These are phyloP conservation scores for Phataginus tetradactyla DNA, from an alignment of 2,797 vertebrate genomes.

Conservation along the genomic window DNA sequence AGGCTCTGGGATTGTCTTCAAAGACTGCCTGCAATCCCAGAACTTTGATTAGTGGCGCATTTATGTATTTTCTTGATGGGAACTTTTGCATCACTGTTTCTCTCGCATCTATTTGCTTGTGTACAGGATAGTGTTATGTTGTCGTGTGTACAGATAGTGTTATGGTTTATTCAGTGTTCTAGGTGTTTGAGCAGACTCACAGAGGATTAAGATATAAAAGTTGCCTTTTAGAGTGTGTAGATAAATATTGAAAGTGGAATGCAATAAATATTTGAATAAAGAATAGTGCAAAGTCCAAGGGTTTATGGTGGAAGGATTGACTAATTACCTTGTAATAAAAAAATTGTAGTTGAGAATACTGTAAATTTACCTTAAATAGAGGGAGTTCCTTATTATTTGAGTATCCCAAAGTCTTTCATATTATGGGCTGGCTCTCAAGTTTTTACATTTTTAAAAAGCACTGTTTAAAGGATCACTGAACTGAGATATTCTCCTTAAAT, in stretches of 20 bases:
- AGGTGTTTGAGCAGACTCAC: not conserved
- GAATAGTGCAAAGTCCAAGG: not conserved
- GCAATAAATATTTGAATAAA: not conserved
- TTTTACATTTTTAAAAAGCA: not conserved
- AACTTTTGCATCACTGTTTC: not conserved
- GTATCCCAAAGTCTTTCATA: not conserved
- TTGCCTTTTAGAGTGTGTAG: not conserved
- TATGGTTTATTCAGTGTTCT: not conserved
- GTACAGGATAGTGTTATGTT: too few relatives aligned
- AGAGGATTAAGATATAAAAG: not conserved
- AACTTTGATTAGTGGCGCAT: not conserved
- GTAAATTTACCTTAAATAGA: not conserved
- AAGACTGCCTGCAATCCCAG: not conserved
- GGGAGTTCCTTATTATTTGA: not conserved
- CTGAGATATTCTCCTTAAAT: not conserved
- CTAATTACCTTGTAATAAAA: not conserved
- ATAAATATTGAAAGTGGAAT: not conserved
- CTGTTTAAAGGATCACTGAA: not conserved
- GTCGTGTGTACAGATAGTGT: not conserved
- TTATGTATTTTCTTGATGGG: not conserved
- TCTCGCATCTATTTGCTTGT: not conserved
- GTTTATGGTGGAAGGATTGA: not conserved
- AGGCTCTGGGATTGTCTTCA: not conserved
- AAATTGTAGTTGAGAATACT: not conserved
- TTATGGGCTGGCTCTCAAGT: not conserved